Conservation (phyloP, 2,888 invertebrate genomes). For the Nomada lathburiana region DNA sequence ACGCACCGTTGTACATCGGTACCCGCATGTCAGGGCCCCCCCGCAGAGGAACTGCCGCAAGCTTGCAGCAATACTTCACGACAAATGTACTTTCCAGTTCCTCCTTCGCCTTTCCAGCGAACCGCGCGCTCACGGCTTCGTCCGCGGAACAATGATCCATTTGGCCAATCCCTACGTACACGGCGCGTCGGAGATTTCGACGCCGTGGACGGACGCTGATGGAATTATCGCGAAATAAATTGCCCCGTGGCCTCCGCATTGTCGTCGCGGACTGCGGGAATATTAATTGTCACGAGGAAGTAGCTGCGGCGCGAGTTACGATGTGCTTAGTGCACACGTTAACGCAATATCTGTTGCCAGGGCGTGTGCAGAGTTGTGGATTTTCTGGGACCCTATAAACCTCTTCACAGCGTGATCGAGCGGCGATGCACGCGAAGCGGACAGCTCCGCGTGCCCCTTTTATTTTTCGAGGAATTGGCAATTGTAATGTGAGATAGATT, state of each 20-base stretch:
- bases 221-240: constrained; percentile 28
- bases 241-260: neutral
- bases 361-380: too few species aligned
- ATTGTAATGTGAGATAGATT: too few species aligned
- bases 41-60: constrained; percentile 56
- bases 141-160: constrained; percentile 56
- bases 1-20: constrained; percentile 48
- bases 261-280: constrained; percentile 7
- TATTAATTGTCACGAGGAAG: constrained; percentile 12
- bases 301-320: neutral
- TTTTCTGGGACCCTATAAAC: too few species aligned
- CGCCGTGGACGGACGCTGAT: constrained; percentile 4
- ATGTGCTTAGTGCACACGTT: neutral
- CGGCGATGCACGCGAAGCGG: too few species aligned
- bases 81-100: constrained; percentile 62
- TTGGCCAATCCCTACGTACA: constrained; percentile 27
- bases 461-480: too few species aligned
- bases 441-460: too few species aligned
- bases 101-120: constrained; percentile 51
- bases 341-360: too few species aligned
- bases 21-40: constrained; percentile 61
- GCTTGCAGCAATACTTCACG: constrained; percentile 63
- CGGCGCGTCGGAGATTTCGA: neutral
- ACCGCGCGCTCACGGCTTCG: constrained; percentile 38
- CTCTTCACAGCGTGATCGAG: too few species aligned